A percentile compares a stretch with the other conserved stretches of the same genome.
Evolutionary conservation across 1,140 invertebrate genomes (phyloP).

Genomic region (Chionoecetes opilio): DNA sequence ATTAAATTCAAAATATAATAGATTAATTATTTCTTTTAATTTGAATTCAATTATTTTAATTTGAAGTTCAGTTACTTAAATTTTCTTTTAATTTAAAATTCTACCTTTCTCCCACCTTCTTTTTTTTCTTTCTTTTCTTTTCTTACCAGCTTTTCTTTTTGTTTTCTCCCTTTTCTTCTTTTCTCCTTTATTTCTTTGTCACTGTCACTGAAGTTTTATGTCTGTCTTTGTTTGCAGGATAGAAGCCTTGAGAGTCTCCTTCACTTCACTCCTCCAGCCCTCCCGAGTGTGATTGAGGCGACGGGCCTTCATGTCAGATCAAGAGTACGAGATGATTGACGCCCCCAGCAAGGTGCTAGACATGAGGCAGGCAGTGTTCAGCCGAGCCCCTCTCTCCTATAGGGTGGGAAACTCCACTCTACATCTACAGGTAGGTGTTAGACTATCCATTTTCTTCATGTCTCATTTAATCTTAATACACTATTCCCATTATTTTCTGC

Average conservation of each 20-base stretch:
- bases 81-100: too few species aligned
- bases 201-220: neutral
- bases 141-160: neutral
- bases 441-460: neutral
- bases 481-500: neutral
- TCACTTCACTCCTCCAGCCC: neutral
- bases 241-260: neutral
- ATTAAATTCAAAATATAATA: too few species aligned
- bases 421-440: constrained; percentile 68
- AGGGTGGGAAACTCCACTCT: constrained; percentile 79
- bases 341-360: constrained; percentile 61
- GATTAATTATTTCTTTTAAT: too few species aligned
- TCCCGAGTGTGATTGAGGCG: neutral
- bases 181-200: too few species aligned
- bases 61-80: too few species aligned
- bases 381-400: constrained; percentile 74
- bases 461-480: neutral
- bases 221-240: neutral
- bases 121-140: neutral
- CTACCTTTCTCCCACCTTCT: neutral
- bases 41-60: too few species aligned
- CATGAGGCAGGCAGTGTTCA: constrained; percentile 79
- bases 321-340: constrained; percentile 43
- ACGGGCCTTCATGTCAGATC: constrained; percentile 32
- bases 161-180: too few species aligned